Evolutionary conservation across 2,888 invertebrate genomes (phyloP), one percentile per base, ranked within the genome.

Genomic region (Aelia acuminata): DNA sequence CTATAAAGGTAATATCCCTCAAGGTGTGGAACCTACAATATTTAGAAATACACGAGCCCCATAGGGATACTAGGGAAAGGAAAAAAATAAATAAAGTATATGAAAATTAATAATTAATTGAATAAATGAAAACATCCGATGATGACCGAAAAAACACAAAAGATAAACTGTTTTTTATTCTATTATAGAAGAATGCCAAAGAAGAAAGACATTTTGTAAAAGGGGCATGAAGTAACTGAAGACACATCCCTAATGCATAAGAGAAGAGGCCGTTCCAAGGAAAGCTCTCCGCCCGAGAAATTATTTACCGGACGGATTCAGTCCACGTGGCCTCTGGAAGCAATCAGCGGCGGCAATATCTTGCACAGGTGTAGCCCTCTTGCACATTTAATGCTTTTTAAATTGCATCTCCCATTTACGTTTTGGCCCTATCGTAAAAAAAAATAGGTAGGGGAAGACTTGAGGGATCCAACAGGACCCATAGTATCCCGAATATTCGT

Each of bases 361-460:
- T 43, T 43, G 22, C 80, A 20, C 80, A 80, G 80, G 43, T 80
- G 80, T 8, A 8, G 11, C 43, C 80, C n/a, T 39, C 80, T 43
- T 80, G 43, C 80, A 80, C 39, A 80, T 80, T 80, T 80, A 80
- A 80, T 80, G 80, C 43, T 80, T 80, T 80, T 80, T 80, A 80
- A 80, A 80, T 80, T 80, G 80, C 80, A 43, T 80, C 80, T 63
- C 18, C 39, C 80, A 80, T 80, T 43, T 80, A 80, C 63, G 63
- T 63, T 63, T 63, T 63, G 63, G 63, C 63, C 63, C 1, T 63
- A 63, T 63, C 63, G 31, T 63, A 63, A 63, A 63, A 57, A n/a
- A 26, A 13, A 26, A 13, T 15, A 7, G 63, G 31, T 15, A 7
- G 63, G 31, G 31, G 31, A 11, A 22, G 8, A 5, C 18, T 18